phyloP scores from a whole-genome alignment of 2,113 vertebrate genomes.

The Sterna hirundo region DNA sequence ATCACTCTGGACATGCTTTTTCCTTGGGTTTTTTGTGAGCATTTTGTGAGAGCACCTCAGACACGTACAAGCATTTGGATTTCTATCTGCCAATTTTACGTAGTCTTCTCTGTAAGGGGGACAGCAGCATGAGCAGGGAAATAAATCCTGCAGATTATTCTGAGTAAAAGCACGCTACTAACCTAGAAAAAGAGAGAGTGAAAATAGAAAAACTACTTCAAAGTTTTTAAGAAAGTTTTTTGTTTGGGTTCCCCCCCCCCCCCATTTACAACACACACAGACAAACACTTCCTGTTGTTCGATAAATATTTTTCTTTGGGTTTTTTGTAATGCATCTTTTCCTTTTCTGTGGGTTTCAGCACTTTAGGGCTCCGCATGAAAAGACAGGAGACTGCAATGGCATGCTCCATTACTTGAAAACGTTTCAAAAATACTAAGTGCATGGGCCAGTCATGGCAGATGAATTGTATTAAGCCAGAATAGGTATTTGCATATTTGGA shows the following conservation, averaged over 20 bases:
- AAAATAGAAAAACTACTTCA: not conserved
- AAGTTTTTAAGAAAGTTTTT: not conserved
- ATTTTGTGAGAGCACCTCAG: not conserved
- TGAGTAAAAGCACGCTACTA: not conserved
- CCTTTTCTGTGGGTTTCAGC: not conserved
- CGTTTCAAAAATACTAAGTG: not conserved
- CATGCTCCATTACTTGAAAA: not conserved
- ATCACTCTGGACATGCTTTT: not conserved
- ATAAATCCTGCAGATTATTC: not conserved
- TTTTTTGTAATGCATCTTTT: not conserved
- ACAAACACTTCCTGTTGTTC: not conserved
- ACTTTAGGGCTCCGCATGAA: not conserved
- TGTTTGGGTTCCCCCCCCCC: too few species aligned
- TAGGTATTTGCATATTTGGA: constrained; percentile 11
- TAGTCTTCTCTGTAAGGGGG: not conserved
- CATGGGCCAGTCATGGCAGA: not conserved
- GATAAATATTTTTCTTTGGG: not conserved
- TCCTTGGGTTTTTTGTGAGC: rapidly evolving
- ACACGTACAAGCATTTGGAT: not conserved
- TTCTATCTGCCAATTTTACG: not conserved
- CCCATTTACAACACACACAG: not conserved
- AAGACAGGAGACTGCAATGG: not conserved
- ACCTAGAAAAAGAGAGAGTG: not conserved
- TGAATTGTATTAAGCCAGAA: not conserved
- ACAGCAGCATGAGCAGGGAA: not conserved